phyloP scores from a whole-genome alignment of 2,113 vertebrate species.

The Oxygymnocypris stewartii region DNA sequence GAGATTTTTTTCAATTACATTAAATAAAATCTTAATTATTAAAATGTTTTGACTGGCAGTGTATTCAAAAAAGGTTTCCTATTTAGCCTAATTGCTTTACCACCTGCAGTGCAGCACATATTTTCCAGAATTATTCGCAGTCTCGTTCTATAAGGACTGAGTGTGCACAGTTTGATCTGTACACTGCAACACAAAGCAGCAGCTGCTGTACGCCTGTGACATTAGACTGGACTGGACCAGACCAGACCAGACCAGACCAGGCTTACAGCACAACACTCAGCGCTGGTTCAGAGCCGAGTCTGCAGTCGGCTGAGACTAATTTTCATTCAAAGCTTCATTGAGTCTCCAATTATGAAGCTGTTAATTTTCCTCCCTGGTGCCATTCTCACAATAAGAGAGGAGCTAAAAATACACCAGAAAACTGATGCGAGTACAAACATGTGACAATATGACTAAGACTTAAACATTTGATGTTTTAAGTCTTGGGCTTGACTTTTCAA shows the following conservation, averaged over 20 bases:
- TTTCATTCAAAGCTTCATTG: slow-evolving; percentile 78
- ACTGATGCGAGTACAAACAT: neutral
- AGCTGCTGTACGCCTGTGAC: neutral
- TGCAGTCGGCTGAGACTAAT: slow-evolving; percentile 71
- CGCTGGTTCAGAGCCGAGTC: slow-evolving; percentile 56
- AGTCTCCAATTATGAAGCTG: slow-evolving; percentile 70
- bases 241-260: neutral
- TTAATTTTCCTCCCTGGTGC: slow-evolving; percentile 64
- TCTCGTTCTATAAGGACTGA: neutral
- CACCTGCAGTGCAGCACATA: neutral
- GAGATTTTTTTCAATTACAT: too few relatives aligned
- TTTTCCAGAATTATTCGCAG: neutral
- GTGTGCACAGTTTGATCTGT: neutral
- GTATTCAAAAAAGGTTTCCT: neutral
- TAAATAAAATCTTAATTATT: too few relatives aligned
- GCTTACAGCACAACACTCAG: slow-evolving; percentile 58
- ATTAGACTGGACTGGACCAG: slow-evolving; percentile 1
- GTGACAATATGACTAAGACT: neutral
- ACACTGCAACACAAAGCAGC: neutral
- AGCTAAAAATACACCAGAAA: slow-evolving; percentile 30
- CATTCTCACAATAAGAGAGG: slow-evolving; percentile 6
- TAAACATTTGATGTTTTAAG: too few relatives aligned
- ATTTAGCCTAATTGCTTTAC: neutral
- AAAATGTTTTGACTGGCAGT: too few relatives aligned
- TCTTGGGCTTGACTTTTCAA: too few relatives aligned